Percentiles rank a stretch among this genome's conserved stretches.
Evolutionary conservation across 64 coral and sea anemone species (phyloP).

Genomic region (Montipora cactus): DNA sequence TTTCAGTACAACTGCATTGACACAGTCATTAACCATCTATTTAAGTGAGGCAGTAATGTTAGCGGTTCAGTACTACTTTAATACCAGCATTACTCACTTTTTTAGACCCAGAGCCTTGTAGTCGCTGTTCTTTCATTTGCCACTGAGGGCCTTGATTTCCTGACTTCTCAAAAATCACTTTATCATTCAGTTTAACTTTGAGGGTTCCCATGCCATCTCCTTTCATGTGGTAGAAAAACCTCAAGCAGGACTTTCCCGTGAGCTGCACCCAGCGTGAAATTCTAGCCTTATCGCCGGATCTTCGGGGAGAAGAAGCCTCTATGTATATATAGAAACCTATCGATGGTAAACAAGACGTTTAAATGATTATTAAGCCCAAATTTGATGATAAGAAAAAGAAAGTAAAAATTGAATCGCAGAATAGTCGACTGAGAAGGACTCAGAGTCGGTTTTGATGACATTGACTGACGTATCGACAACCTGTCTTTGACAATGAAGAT

Average conservation of each 20-base stretch:
- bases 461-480: no score
- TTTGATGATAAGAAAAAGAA: not conserved
- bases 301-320: slow-evolving; percentile 32
- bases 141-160: slow-evolving; percentile 47
- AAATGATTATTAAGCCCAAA: not conserved
- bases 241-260: slow-evolving; percentile 34
- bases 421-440: no score
- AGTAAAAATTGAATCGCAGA: not conserved
- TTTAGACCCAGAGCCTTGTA: slow-evolving; percentile 6
- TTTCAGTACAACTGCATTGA: no score
- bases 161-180: slow-evolving; percentile 22
- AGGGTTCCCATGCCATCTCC: slow-evolving; percentile 31
- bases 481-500: no score
- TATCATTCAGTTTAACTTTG: slow-evolving; percentile 8
- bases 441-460: no score
- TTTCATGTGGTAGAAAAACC: slow-evolving; percentile 70
- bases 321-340: slow-evolving; percentile 44
- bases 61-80: no score
- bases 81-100: not conserved
- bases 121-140: slow-evolving; percentile 13
- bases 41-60: no score
- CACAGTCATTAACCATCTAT: no score
- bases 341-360: not conserved
- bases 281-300: slow-evolving; percentile 11
- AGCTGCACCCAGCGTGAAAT: slow-evolving; percentile 14